Evolutionary conservation across 2,797 vertebrate genomes (phyloP).

Genomic region (Oryzias sinensis): DNA sequence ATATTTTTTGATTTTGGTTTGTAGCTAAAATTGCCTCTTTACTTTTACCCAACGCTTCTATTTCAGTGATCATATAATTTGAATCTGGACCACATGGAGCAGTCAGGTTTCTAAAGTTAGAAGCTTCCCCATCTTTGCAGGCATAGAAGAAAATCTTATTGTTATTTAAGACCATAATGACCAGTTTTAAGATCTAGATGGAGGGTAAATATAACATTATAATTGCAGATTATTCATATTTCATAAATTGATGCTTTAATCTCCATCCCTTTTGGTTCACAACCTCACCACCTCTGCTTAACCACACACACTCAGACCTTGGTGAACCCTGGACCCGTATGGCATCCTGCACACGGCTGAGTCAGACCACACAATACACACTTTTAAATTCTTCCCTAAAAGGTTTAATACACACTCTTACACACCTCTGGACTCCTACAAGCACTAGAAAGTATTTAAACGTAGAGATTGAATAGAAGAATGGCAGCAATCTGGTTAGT

Average conservation of each 20-base stretch:
- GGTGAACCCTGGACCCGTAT: constrained; percentile 15
- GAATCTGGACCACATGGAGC: no score
- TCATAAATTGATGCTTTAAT: constrained; percentile 19
- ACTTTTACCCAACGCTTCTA: no score
- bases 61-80: no score
- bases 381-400: constrained; percentile 45
- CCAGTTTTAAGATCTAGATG: neutral
- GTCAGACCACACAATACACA: constrained; percentile 60
- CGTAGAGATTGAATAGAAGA: no score
- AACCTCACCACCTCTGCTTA: neutral
- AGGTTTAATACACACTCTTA: constrained; percentile 35
- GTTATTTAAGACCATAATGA: neutral
- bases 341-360: constrained; percentile 37
- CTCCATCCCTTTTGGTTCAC: constrained; percentile 1
- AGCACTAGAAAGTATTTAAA: no score
- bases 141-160: neutral
- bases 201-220: neutral
- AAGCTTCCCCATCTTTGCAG: no score
- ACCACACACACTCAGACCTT: constrained; percentile 39
- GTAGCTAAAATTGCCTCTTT: no score
- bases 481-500: no score
- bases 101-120: no score
- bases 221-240: neutral
- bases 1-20: no score
- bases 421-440: constrained; percentile 11